Evolutionary conservation across 2,797 vertebrate genomes (phyloP).

Genomic region (Chiloscyllium punctatum): DNA sequence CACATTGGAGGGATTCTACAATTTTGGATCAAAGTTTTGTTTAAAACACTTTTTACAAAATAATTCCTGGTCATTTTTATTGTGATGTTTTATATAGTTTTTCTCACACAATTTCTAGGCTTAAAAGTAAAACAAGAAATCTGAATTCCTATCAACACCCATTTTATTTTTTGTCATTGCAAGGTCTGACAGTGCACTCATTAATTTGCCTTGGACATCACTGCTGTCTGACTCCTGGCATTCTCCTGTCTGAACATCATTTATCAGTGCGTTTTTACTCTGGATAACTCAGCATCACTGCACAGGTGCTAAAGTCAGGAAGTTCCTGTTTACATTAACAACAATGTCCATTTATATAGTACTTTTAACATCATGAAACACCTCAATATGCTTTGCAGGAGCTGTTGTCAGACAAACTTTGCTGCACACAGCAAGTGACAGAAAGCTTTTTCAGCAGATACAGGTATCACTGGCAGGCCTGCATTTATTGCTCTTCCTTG

Average conservation of each 20-base stretch:
- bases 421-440: no score
- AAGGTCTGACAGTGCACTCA: background rate
- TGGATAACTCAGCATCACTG: background rate
- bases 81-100: background rate
- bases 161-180: background rate
- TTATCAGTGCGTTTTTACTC: background rate
- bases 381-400: background rate
- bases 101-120: background rate
- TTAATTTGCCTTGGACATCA: background rate
- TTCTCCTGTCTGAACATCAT: background rate
- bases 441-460: no score
- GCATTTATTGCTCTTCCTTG: no score
- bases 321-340: background rate
- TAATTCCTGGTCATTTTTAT: background rate
- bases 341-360: background rate
- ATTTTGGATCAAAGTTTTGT: background rate
- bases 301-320: background rate
- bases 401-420: no score
- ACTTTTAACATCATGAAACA: background rate
- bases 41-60: background rate
- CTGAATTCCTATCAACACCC: background rate
- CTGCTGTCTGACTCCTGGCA: background rate
- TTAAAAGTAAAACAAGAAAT: background rate
- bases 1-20: no score
- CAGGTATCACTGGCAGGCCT: no score